Base-by-base conservation (phyloP, 30 jellyfish, hydroid and myxozoan species). In the Aurelia aurita complex sp. Pacific region DNA sequence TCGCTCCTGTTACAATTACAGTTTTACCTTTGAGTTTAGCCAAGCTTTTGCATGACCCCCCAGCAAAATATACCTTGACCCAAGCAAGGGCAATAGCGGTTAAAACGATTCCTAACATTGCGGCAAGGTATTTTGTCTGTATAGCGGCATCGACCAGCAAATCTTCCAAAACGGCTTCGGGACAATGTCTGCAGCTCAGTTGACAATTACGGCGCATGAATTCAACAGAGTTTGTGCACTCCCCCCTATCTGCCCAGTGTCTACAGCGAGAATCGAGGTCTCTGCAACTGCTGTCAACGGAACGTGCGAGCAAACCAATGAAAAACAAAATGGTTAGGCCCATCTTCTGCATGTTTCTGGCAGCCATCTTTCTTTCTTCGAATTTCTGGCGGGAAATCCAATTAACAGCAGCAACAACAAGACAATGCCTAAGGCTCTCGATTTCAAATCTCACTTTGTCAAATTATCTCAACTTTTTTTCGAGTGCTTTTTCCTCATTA, bases 1-100 rank as follows among this genome's bases (percentile, higher is more conserved):
- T 89, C 0, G 97, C 97, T 2, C 97, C 97, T 3, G 97, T 89
- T 4, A 89, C 91, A 66, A 89, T 82, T 10, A 89, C 97, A 14
- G 89, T 77, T 75, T 89, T 88, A 14, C 92, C 97, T 29, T 80
- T 18, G 16, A 88, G 89, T 53, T 87, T 87, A 13, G 88, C 85
- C 2, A 62, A 68, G 79, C 96, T 87, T 8, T 79, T 40, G 82
- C 96, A 87, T n/a, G 85, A 61, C 10, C 91, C 96, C 8, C 96
- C 96, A 63, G 96, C 96, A 79, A 77, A 87, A 42, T 87, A 87
- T 10, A 81, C 87, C 42, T 72, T 84, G 1, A 84, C 53, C 34
- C 61, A 77, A 0, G 77, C 80, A 13, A 84, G 14, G 64, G 55
- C 15, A n/a, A 84, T 50, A 4, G 81, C 82, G 3, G 77, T 79